Evolutionary conservation across 2,888 invertebrate species (phyloP), one percentile per base, ranked within the genome.

Genomic region (Athrips mouffetella): DNA sequence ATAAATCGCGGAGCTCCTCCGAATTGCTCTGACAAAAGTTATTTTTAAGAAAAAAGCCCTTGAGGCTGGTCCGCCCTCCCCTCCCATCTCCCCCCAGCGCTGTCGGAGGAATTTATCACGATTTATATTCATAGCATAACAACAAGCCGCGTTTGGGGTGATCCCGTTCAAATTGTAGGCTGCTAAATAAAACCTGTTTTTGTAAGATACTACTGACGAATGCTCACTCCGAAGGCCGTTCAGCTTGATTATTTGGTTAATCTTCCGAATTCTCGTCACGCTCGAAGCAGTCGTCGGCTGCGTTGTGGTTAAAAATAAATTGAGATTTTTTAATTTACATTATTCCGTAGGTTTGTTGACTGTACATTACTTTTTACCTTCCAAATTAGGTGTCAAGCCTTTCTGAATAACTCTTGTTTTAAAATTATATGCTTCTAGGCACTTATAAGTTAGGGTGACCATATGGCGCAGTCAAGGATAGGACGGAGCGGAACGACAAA

Each of bases 51-150:
- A 88, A 86, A 84, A 86, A 83, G 80, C 88, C 87, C 88, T 79
- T 72, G 85, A 83, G 85, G 84, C 80, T 73, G 68, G 62, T 59
- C 67, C 67, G 58, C 65, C 63, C 65, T 67, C 58, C 67, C 70
- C 66, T 66, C 62, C 63, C 65, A 48, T 45, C 51, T 65, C 64
- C 57, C 51, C 57, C 62, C 65, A 65, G 65, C 69, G 58, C 57
- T 57, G 56, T 63, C 72, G 73, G 76, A 79, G 85, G 89, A 90
- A 89, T 90, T 90, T 89, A 90, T 89, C 89, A 89, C 89, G 89
- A 90, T 89, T 90, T 90, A 90, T 89, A 89, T 89, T 89, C 89
- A 88, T 89, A 80, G 85, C 79, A 85, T 87, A 86, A 82, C 84
- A 87, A 85, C 87, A 86, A 82, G 76, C 76, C 73, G 67, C 76